Percentiles rank a stretch among this genome's conserved stretches.
Conservation (phyloP, 2,888 invertebrate species). For the Clostera curtula region DNA sequence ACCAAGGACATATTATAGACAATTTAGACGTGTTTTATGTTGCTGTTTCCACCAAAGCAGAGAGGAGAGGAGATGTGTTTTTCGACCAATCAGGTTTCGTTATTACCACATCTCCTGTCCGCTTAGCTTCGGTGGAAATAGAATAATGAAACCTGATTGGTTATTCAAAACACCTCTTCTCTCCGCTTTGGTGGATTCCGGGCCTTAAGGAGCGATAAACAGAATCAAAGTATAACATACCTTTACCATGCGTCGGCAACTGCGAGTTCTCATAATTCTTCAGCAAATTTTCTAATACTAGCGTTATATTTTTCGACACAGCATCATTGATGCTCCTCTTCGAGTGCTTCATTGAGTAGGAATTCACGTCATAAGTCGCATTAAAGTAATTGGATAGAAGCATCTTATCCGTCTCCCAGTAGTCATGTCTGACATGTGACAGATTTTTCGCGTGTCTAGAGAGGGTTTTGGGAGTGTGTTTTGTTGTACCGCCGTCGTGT, state of each 20-base stretch:
- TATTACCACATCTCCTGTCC: no score
- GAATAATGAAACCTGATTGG: no score
- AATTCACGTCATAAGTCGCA: slow-evolving; percentile 39
- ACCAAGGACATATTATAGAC: no score
- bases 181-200: no score
- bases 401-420: slow-evolving; percentile 47
- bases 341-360: slow-evolving; percentile 37
- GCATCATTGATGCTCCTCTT: slow-evolving; percentile 79
- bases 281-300: slow-evolving; percentile 88
- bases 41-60: no score
- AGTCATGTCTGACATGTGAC: slow-evolving; percentile 35
- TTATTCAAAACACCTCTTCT: no score
- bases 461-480: slow-evolving; percentile 50
- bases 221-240: slow-evolving; percentile 56
- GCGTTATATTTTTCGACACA: slow-evolving; percentile 88
- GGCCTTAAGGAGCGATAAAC: no score
- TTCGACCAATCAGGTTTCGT: no score
- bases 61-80: no score
- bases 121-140: no score
- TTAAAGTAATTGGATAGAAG: slow-evolving; percentile 53
- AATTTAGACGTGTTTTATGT: no score
- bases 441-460: slow-evolving; percentile 50
- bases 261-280: slow-evolving; percentile 94
- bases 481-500: slow-evolving; percentile 41
- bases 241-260: slow-evolving; percentile 91